These are phyloP conservation scores for Eledona agricola DNA, from an alignment of 2,888 invertebrate genomes.

Conservation along the genomic window DNA sequence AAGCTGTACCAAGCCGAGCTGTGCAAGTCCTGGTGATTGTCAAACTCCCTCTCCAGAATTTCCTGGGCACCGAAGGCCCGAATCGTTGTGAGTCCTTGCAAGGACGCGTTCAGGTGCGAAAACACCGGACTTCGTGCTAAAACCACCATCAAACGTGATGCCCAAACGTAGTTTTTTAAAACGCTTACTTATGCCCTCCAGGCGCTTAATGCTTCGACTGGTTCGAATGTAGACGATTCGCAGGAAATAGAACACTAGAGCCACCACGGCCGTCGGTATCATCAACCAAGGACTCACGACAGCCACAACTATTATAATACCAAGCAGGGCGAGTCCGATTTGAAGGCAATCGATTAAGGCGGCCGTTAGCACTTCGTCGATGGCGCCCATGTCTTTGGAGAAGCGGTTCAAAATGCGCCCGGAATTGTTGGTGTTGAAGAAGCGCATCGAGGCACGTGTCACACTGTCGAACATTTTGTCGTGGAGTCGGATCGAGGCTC, in stretches of 20 bases:
- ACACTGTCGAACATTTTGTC: conserved; percentile 65
- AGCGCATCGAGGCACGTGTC: conserved; percentile 70
- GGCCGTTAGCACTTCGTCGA: conserved; percentile 65
- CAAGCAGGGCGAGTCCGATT: conserved; percentile 71
- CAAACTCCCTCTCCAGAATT: conserved; percentile 81
- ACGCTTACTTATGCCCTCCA: conserved; percentile 74
- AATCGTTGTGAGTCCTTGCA: conserved; percentile 91
- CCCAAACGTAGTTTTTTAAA: not conserved
- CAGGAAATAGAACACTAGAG: conserved; percentile 71
- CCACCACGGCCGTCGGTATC: conserved; percentile 72
- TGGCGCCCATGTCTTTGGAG: conserved; percentile 73
- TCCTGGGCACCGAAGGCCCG: conserved; percentile 86
- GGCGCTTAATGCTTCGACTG: conserved; percentile 77
- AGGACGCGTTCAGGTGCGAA: conserved; percentile 86
- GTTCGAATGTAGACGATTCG: conserved; percentile 76
- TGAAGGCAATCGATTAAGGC: conserved; percentile 65
- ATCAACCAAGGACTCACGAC: conserved; percentile 75
- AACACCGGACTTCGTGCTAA: conserved; percentile 95
- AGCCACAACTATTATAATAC: conserved; percentile 77
- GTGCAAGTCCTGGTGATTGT: conserved; percentile 84
- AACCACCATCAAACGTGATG: conserved; percentile 26
- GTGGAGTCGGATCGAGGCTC: conserved; percentile 67
- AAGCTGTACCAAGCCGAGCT: conserved; percentile 93
- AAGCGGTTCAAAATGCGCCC: conserved; percentile 73
- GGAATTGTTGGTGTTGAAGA: conserved; percentile 74